A percentile compares a stretch with the other conserved stretches of the same genome.
Conservation (phyloP, 2,888 invertebrate genomes). For the Biston betularia region DNA sequence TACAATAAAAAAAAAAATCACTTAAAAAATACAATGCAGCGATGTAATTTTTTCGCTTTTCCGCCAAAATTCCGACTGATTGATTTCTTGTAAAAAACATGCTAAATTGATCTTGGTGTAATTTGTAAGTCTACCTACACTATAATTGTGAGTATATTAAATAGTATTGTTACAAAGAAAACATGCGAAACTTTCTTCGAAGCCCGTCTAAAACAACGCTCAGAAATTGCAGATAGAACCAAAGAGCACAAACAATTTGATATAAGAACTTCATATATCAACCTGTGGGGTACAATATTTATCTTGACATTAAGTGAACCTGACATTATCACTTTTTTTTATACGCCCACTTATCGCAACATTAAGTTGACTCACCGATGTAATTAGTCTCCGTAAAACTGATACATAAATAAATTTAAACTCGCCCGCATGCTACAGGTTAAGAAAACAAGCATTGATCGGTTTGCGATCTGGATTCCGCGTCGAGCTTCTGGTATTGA, state of each 20-base stretch:
- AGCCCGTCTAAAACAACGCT: too few species aligned
- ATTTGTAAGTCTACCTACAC: too few species aligned
- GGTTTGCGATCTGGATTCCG: constrained; percentile 32
- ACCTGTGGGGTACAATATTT: constrained; percentile 31
- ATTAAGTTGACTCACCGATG: constrained; percentile 58
- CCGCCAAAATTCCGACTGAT: too few species aligned
- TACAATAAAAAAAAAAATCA: too few species aligned
- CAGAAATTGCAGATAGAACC: not conserved
- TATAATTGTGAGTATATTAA: too few species aligned
- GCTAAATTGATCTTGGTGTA: too few species aligned
- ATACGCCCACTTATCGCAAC: constrained; percentile 51
- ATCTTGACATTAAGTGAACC: constrained; percentile 37
- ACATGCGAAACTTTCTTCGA: too few species aligned
- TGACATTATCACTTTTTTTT: constrained; percentile 42
- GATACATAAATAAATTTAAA: constrained; percentile 70
- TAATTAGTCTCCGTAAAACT: constrained; percentile 69
- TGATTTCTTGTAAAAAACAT: too few species aligned
- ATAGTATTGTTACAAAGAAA: too few species aligned
- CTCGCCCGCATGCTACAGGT: constrained; percentile 44
- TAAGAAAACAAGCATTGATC: constrained; percentile 41
- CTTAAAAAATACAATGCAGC: too few species aligned
- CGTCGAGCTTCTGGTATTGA: constrained; percentile 27
- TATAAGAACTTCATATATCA: not conserved
- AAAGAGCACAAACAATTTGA: not conserved
- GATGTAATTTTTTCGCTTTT: too few species aligned